Percentiles rank a stretch among this genome's conserved stretches.
These are phyloP conservation scores for Telmatochromis brichardi DNA, from an alignment of 2,113 vertebrate species.

Conservation along the genomic window DNA sequence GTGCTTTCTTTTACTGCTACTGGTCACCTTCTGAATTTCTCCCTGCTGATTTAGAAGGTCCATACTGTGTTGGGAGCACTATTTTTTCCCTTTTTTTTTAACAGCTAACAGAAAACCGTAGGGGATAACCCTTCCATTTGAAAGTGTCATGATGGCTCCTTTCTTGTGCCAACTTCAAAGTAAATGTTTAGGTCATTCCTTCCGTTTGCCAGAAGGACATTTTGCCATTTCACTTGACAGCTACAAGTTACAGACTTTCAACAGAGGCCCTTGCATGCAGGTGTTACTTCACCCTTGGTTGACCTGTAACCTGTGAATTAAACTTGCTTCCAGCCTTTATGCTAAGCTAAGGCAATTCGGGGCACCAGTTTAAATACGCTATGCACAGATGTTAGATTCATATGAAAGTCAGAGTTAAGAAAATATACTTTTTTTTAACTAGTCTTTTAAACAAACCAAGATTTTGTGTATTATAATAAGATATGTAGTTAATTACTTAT, in stretches of 20 bases:
- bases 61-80: not conserved
- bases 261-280: not conserved
- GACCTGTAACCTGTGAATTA: not conserved
- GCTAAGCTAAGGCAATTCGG: not conserved
- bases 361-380: not conserved
- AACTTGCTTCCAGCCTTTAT: not conserved
- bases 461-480: not conserved
- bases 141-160: slow-evolving; percentile 27
- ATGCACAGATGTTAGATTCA: not conserved
- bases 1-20: not conserved
- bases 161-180: slow-evolving; percentile 49
- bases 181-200: slow-evolving; percentile 27
- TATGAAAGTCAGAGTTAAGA: not conserved
- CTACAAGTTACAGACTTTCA: not conserved
- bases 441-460: not conserved
- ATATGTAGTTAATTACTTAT: not conserved
- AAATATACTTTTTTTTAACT: not conserved
- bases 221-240: not conserved
- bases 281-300: not conserved
- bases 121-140: slow-evolving; percentile 34
- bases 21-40: not conserved
- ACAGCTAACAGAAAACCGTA: not conserved
- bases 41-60: not conserved
- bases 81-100: not conserved
- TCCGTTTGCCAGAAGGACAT: slow-evolving; percentile 1